Conservation (phyloP, 1,140 invertebrate species). For the Leptinotarsa undecemlineata region DNA sequence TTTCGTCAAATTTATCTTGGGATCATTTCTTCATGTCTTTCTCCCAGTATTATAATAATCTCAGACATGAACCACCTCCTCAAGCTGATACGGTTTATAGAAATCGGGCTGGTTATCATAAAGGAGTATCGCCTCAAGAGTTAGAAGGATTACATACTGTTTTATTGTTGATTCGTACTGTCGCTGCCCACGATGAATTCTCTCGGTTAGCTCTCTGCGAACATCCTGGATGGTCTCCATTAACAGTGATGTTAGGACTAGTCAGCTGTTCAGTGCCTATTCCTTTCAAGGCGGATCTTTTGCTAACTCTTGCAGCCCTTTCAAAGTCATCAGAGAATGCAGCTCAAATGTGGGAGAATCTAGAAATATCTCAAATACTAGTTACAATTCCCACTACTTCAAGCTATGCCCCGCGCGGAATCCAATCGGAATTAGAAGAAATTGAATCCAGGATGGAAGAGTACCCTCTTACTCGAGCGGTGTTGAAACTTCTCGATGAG, state of each 20-base stretch:
- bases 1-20: constrained; percentile 71
- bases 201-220: constrained; percentile 81
- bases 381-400: constrained; percentile 68
- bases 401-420: constrained; percentile 66
- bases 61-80: constrained; percentile 70
- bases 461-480: constrained; percentile 80
- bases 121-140: constrained; percentile 80
- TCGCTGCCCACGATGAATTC: constrained; percentile 78
- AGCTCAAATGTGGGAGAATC: constrained; percentile 79
- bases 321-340: constrained; percentile 75
- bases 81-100: constrained; percentile 68
- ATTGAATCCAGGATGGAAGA: constrained; percentile 88
- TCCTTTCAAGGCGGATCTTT: constrained; percentile 80
- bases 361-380: constrained; percentile 85
- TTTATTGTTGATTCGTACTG: constrained; percentile 73
- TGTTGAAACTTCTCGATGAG: constrained; percentile 76
- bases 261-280: constrained; percentile 85
- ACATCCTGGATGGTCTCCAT: constrained; percentile 81
- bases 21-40: constrained; percentile 89
- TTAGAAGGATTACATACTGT: constrained; percentile 85
- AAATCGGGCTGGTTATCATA: constrained; percentile 60
- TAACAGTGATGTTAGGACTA: constrained; percentile 79
- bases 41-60: constrained; percentile 71
- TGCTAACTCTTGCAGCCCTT: constrained; percentile 76
- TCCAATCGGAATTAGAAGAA: constrained; percentile 71